phyloP scores from a whole-genome alignment of 2,113 vertebrate genomes.

The Collichthys lucidus region DNA sequence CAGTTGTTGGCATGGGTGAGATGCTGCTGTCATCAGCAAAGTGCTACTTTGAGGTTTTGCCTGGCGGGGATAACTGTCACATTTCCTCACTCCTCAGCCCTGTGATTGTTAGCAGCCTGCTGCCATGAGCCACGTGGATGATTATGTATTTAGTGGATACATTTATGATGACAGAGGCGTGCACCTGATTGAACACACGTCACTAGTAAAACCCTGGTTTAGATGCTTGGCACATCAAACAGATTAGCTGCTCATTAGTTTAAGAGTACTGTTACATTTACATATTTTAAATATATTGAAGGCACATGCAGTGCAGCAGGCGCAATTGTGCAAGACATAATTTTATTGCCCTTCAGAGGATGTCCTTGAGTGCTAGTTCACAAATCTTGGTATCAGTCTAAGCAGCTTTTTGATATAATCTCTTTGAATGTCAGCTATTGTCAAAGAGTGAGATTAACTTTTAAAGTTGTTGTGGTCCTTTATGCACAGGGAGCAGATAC shows the following conservation, averaged over 20 bases:
- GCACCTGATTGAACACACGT: constrained; percentile 31
- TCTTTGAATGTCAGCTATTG: constrained; percentile 74
- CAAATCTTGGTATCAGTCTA: constrained; percentile 69
- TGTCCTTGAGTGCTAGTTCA: constrained; percentile 71
- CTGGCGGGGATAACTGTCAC: constrained; percentile 85
- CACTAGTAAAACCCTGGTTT: constrained; percentile 35
- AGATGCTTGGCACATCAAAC: constrained; percentile 43
- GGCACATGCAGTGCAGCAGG: neutral
- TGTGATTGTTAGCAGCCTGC: constrained; percentile 69
- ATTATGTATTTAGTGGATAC: constrained; percentile 61
- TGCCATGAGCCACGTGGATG: constrained; percentile 46
- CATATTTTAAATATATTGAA: neutral
- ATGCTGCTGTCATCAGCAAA: constrained; percentile 81
- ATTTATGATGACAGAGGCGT: constrained; percentile 55
- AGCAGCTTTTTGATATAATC: constrained; percentile 79
- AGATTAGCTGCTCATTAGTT: constrained; percentile 20
- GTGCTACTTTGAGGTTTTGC: constrained; percentile 76
- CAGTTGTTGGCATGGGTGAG: constrained; percentile 67
- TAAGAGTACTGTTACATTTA: neutral
- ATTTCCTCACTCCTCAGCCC: constrained; percentile 75
- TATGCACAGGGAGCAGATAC: neutral
- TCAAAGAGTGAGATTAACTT: constrained; percentile 80
- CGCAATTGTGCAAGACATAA: neutral
- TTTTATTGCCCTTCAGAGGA: constrained; percentile 44
- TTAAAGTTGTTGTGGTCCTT: constrained; percentile 54